Conservation (phyloP, 2,113 vertebrate genomes). For the Hemicordylus capensis region DNA sequence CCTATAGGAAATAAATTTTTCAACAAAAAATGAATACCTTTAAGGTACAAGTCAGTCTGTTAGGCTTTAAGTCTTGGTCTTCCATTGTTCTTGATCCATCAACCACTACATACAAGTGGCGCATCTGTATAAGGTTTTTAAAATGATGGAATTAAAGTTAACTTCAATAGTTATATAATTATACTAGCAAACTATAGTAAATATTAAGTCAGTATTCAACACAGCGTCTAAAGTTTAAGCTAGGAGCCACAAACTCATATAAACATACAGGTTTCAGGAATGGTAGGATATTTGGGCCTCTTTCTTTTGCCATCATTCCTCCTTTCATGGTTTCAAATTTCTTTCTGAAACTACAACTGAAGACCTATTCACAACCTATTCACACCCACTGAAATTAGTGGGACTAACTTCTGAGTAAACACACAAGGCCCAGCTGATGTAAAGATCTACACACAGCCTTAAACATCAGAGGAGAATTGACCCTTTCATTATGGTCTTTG, state of each 20-base stretch:
- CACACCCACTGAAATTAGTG: not conserved
- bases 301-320: not conserved
- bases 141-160: not conserved
- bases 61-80: constrained; percentile 95
- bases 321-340: not conserved
- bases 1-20: accelerated
- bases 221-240: not conserved
- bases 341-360: not conserved
- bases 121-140: constrained; percentile 82
- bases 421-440: not conserved
- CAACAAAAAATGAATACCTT: constrained; percentile 80
- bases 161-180: constrained; percentile 30
- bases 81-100: constrained; percentile 97
- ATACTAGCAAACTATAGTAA: constrained; percentile 29
- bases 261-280: not conserved
- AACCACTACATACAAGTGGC: constrained; percentile 91
- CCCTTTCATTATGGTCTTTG: not conserved
- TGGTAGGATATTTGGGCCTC: not conserved
- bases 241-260: not conserved
- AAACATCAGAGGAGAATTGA: not conserved
- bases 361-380: not conserved
- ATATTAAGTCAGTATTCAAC: not conserved
- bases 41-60: constrained; percentile 87
- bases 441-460: not conserved
- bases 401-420: not conserved